Base-by-base conservation (phyloP, 2,797 vertebrate genomes). In the Melanotaenia boesemani region DNA sequence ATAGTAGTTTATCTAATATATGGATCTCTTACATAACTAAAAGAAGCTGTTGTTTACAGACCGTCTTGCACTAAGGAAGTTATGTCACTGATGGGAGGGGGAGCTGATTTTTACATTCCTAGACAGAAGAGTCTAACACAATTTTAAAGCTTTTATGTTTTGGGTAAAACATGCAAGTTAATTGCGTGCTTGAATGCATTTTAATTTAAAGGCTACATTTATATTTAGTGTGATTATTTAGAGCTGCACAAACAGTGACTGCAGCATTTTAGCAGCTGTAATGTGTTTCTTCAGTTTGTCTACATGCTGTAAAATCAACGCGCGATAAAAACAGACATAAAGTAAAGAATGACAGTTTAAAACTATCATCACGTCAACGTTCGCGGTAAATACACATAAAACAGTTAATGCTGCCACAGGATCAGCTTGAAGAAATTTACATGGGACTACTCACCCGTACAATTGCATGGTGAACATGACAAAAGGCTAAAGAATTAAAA, bases 381-480 rank as follows among this genome's bases (percentile, higher is more conserved):
- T 56, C 26, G 12, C 9, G 12, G 22, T 4, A 9, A 11, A 2
- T 26, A 52, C 22, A 1, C 9, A 2, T 2, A 5, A 3, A 15
- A 56, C 26, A 56, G 26, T 56, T 16, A 55, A 16, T 16, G 5
- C 12, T 12, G 24, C 44, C 30, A 2, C 44, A 6, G 16, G 44
- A 3, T 7, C 44, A n/a, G 2, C 10, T 1, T 26, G 15, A 10
- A 36, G 15, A 6, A n/a, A 15, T 22, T 7, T 10, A 44, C 6
- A 6, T 11, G 4, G 60, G 2, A 48, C 1, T 22, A 75, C 86
- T 80, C 67, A 91, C 90, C 79, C 22, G 46, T 24, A 20, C 0
- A 12, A 32, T 58, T 2, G 28, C 88, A 88, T 89, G 37, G 0
- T 75, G 28, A 44, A 3, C 9, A 32, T 0, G 9, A 60, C 20